Percentiles rank a stretch among this genome's conserved stretches.
phyloP scores from a whole-genome alignment of 2,113 vertebrate species.

The Alces alces region DNA sequence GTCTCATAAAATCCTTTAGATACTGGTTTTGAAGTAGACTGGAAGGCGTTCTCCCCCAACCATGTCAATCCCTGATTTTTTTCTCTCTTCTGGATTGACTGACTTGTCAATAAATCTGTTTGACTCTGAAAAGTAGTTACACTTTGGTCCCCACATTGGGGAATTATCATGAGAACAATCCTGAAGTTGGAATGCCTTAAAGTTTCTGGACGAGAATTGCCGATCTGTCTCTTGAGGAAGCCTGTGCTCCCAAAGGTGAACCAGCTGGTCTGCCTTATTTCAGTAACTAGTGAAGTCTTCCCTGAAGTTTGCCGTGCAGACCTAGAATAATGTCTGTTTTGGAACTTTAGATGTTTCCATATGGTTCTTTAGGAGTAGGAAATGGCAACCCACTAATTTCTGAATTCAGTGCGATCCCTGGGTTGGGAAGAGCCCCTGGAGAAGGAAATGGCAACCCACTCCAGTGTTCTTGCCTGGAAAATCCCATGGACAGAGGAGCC shows the following conservation, averaged over 20 bases:
- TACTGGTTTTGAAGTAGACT: conserved; percentile 16
- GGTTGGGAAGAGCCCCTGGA: background rate
- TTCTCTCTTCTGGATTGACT: background rate
- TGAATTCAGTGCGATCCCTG: no score
- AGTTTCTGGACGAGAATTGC: background rate
- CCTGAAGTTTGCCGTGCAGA: background rate
- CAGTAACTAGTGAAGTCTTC: background rate
- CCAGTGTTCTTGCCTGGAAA: background rate
- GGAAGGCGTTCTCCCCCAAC: background rate
- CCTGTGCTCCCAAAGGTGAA: background rate
- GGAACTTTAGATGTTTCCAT: background rate
- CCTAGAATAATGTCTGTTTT: background rate
- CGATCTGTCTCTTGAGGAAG: background rate
- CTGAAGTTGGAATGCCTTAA: background rate
- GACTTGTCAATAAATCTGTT: background rate
- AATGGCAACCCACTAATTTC: background rate
- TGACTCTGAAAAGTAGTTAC: background rate
- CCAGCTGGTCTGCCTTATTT: background rate
- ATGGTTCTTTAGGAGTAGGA: background rate
- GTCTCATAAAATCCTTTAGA: background rate
- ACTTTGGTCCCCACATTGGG: background rate
- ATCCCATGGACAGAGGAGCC: background rate
- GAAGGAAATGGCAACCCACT: background rate
- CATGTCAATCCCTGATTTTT: background rate
- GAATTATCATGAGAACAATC: background rate